Conservation (phyloP, 2,113 vertebrate genomes). For the Formicarius rufipectus region DNA sequence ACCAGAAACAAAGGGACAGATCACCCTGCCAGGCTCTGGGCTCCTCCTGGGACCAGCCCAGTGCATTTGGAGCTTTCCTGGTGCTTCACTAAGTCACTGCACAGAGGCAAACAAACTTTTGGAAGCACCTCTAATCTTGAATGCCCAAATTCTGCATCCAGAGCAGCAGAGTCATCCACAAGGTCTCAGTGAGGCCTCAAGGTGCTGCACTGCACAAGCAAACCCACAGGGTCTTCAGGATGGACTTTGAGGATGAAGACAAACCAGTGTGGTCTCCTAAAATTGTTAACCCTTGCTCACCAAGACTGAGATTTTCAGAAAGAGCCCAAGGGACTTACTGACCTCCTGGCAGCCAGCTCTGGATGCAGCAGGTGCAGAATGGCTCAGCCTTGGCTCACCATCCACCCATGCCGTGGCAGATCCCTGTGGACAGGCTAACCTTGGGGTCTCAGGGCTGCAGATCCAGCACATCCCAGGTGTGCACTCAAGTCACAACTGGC, state of each 20-base stretch:
- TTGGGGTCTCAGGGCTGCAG: background rate
- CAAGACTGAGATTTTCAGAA: background rate
- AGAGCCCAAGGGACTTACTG: background rate
- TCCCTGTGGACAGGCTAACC: fast-evolving
- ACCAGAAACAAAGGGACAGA: constrained; percentile 4
- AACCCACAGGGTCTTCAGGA: background rate
- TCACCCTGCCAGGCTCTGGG: background rate
- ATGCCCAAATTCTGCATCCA: background rate
- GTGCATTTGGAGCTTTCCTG: background rate
- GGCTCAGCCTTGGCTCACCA: background rate
- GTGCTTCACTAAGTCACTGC: background rate
- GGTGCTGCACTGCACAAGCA: background rate
- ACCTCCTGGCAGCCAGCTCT: background rate
- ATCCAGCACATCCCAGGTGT: background rate
- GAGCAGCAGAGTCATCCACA: background rate
- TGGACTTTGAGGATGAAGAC: background rate
- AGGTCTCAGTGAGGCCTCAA: background rate
- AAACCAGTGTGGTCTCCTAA: background rate
- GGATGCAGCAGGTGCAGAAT: background rate
- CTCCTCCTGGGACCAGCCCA: background rate
- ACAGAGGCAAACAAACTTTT: background rate
- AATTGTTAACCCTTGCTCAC: background rate
- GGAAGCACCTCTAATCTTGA: background rate
- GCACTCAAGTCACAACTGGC: background rate
- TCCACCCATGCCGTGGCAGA: background rate